Conservation (phyloP, 2,888 invertebrate species). For the Xanthia icteritia region DNA sequence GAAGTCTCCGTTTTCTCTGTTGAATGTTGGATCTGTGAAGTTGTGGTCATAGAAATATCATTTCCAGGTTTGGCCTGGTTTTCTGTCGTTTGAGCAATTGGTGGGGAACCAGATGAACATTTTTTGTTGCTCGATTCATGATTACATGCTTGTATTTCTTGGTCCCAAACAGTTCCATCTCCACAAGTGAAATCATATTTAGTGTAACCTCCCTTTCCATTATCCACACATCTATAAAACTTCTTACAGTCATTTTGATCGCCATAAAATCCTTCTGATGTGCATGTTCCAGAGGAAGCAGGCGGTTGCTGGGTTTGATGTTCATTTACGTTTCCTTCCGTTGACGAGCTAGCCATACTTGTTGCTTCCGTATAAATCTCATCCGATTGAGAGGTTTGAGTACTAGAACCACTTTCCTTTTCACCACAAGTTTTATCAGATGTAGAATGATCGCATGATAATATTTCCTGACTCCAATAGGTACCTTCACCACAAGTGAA, state of each 20-base stretch:
- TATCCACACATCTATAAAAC: conserved; percentile 93
- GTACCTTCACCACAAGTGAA: conserved; percentile 94
- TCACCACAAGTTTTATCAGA: conserved; percentile 53
- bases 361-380: conserved; percentile 60
- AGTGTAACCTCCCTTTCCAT: conserved; percentile 90
- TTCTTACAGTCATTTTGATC: conserved; percentile 92
- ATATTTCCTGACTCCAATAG: conserved; percentile 93
- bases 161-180: conserved; percentile 92
- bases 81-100: conserved; percentile 28
- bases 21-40: conserved; percentile 50
- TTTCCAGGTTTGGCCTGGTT: conserved; percentile 22
- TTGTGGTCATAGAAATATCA: conserved; percentile 39
- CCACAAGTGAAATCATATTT: conserved; percentile 93
- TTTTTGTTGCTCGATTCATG: conserved; percentile 78
- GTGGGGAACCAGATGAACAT: conserved; percentile 52
- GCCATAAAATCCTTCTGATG: conserved; percentile 92
- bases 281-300: conserved; percentile 78
- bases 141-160: conserved; percentile 89
- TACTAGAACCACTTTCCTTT: conserved; percentile 55
- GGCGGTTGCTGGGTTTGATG: conserved; percentile 59
- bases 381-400: conserved; percentile 55
- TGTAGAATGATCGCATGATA: conserved; percentile 92
- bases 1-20: conserved; percentile 54
- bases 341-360: conserved; percentile 55
- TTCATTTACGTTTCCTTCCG: conserved; percentile 40